phyloP scores from a whole-genome alignment of 2,797 vertebrate genomes.

The Anguilla pacifica region DNA sequence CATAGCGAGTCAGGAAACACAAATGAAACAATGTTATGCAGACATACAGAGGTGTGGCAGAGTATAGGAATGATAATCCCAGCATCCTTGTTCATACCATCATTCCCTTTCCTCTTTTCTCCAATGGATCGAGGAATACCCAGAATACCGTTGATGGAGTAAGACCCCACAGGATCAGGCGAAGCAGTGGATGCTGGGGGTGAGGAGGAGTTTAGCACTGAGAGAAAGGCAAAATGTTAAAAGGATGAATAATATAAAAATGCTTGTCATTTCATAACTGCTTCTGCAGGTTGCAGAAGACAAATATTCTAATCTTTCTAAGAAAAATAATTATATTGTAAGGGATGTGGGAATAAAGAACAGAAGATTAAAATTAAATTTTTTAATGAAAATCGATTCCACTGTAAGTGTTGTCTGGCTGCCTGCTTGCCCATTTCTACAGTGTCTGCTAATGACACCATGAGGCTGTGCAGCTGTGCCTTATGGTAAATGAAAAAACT shows the following conservation, averaged over 20 bases:
- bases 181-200: constrained; percentile 96
- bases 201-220: constrained; percentile 91
- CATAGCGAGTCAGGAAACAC: constrained; percentile 72
- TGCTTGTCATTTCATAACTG: neutral
- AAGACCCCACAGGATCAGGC: constrained; percentile 97
- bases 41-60: constrained; percentile 59
- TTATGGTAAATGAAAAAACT: neutral
- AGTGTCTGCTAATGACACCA: neutral
- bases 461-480: neutral
- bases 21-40: constrained; percentile 65
- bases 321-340: no score
- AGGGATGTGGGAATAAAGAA: neutral
- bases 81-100: constrained; percentile 81
- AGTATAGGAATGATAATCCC: constrained; percentile 57
- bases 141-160: constrained; percentile 99
- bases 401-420: neutral
- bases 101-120: constrained; percentile 99
- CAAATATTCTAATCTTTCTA: no score
- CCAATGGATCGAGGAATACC: constrained; percentile 98
- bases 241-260: neutral
- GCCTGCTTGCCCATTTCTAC: neutral
- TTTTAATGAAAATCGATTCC: neutral
- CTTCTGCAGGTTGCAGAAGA: neutral
- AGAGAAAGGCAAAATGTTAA: constrained; percentile 46
- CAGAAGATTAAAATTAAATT: neutral